These are phyloP conservation scores for Trisateles emortualis DNA, from an alignment of 2,888 invertebrate species.

Conservation along the genomic window DNA sequence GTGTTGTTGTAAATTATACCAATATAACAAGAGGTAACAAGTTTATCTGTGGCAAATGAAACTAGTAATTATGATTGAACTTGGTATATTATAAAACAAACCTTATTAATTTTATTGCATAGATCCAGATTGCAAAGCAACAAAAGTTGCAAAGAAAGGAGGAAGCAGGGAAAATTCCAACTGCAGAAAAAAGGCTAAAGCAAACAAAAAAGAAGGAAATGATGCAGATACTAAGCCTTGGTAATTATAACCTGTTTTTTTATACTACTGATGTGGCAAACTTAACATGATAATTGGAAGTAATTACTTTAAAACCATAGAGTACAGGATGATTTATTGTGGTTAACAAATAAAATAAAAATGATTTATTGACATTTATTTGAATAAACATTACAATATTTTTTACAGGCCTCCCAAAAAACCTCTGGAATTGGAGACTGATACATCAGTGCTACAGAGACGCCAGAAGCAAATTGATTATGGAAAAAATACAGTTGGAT, in stretches of 20 bases:
- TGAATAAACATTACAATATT: conserved; percentile 3
- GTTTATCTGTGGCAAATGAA: too few relatives aligned
- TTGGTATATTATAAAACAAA: not conserved
- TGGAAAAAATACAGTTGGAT: conserved; percentile 96
- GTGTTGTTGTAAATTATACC: too few relatives aligned
- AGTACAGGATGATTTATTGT: too few relatives aligned
- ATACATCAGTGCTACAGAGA: conserved; percentile 90
- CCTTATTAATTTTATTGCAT: not conserved
- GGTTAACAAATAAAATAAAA: too few relatives aligned
- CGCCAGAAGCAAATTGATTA: conserved; percentile 98
- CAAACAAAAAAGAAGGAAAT: conserved; percentile 53
- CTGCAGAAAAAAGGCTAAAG: conserved; percentile 68
- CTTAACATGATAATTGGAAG: too few relatives aligned
- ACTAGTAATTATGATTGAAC: too few relatives aligned
- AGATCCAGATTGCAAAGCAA: conserved; percentile 50
- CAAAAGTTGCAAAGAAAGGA: conserved; percentile 57
- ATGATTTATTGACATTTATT: not conserved
- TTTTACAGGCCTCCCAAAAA: conserved; percentile 58
- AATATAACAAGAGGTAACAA: too few relatives aligned
- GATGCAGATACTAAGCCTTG: conserved; percentile 51
- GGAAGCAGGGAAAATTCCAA: conserved; percentile 67
- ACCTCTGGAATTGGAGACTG: conserved; percentile 88
- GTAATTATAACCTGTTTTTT: conserved; percentile 34
- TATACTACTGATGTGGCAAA: not conserved
- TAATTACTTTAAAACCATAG: too few relatives aligned